Base-by-base conservation (phyloP, 53 echinoderm and acorn worm species). In the Glandiceps talaboti region DNA sequence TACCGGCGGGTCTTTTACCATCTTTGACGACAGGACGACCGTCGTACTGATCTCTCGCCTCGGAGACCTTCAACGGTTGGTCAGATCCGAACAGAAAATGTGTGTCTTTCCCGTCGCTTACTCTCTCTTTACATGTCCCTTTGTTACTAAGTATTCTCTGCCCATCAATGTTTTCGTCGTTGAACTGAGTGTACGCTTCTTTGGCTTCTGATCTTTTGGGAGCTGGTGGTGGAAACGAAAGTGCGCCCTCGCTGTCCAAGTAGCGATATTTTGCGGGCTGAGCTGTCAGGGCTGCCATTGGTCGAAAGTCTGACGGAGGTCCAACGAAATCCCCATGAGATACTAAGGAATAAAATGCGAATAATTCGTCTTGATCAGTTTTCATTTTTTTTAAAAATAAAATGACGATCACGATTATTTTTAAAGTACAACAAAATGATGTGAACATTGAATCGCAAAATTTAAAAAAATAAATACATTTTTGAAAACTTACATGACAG, bases 61-160 rank as follows among this genome's bases (percentile, higher is more conserved):
- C 93, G 12, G 89, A 85, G 30, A 81, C 74, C 14, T 82, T 76
- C 10, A 77, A 77, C 14, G 76, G 76, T 29, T 72, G 88, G 32
- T 99, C 99, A 33, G 89, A 94, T 1, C 99, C 99, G 20, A 99
- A 74, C 78, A 81, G 79, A 75, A 99, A 99, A 73, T 99, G 99
- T 0, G 90, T 91, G 29, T 91, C 78, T 74, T 87, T 91, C 27
- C 89, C 88, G 74, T 99, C 99, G 73, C 87, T 91, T 1, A 91
- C 89, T 29, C 99, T 72, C 31, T 89, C 91, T 29, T 81, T 81
- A 83, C 89, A 90, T 30, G 88, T 90, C n/a, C 32, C 74, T 29
- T 86, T 87, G 80, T 45, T 45, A 45, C 64, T 20, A 45, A 45
- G 6, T 45, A 6, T 45, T 20, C 6, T 45, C 64, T 12, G 6